Percentiles rank a stretch among this genome's conserved stretches.
Conservation (phyloP, 2,888 invertebrate species). For the Caenorhabditis virilis region DNA sequence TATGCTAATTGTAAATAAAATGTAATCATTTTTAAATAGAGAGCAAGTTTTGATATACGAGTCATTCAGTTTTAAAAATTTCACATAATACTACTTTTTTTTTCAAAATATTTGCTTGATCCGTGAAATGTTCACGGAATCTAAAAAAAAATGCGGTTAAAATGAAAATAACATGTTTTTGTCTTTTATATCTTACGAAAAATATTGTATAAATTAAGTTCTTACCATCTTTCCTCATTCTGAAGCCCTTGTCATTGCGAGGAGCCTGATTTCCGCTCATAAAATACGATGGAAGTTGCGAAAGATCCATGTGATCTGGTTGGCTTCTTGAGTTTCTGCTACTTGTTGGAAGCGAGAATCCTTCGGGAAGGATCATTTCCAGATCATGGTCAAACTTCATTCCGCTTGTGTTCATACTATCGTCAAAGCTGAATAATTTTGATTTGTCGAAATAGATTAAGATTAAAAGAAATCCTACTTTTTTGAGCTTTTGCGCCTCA, state of each 20-base stretch:
- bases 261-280: slow-evolving; percentile 24
- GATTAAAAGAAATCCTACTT: too few relatives aligned
- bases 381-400: slow-evolving; percentile 61
- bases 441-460: not conserved
- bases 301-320: slow-evolving; percentile 27
- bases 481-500: slow-evolving; percentile 24
- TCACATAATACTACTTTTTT: not conserved
- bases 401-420: slow-evolving; percentile 16
- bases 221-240: slow-evolving; percentile 19
- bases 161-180: too few relatives aligned
- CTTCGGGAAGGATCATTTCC: slow-evolving; percentile 65
- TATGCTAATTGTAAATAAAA: too few relatives aligned
- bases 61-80: not conserved
- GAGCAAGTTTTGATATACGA: too few relatives aligned
- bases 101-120: not conserved
- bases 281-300: slow-evolving; percentile 22
- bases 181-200: too few relatives aligned
- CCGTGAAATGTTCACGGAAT: too few relatives aligned
- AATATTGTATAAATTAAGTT: not conserved
- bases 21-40: too few relatives aligned
- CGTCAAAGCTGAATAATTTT: slow-evolving; percentile 20
- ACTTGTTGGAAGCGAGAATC: slow-evolving; percentile 33
- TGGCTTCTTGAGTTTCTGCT: slow-evolving; percentile 27
- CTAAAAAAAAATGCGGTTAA: too few relatives aligned
- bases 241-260: slow-evolving; percentile 25